Percentiles rank a stretch among this genome's conserved stretches.
Conservation (phyloP, 2,797 vertebrate genomes). For the Austrolebias charrua region DNA sequence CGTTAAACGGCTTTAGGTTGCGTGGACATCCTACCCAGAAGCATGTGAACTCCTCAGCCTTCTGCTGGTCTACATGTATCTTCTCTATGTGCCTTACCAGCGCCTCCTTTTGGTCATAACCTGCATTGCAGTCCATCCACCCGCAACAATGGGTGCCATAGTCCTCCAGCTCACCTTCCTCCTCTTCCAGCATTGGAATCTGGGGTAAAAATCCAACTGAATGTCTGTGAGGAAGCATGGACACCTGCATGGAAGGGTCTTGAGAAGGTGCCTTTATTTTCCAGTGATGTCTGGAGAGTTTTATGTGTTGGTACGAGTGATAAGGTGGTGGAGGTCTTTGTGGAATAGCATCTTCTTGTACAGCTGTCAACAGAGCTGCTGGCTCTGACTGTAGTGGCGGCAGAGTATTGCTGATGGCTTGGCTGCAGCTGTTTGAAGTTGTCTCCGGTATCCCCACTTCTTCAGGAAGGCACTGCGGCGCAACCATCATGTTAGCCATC, state of each 20-base stretch:
- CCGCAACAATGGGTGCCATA: conserved; percentile 81
- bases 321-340: conserved; percentile 91
- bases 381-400: conserved; percentile 55
- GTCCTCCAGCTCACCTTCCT: conserved; percentile 85
- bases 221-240: conserved; percentile 46
- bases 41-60: conserved; percentile 95
- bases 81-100: conserved; percentile 96
- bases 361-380: conserved; percentile 33
- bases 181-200: conserved; percentile 80
- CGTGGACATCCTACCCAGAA: conserved; percentile 94
- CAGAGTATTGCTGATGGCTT: conserved; percentile 67
- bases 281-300: conserved; percentile 57
- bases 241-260: conserved; percentile 33
- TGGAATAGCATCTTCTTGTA: conserved; percentile 66
- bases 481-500: conserved; percentile 88
- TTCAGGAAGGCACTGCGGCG: conserved; percentile 76
- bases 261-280: conserved; percentile 45
- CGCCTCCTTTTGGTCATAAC: conserved; percentile 90
- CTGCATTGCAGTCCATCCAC: conserved; percentile 88
- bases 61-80: conserved; percentile 93
- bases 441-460: conserved; percentile 58
- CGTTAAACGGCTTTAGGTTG: conserved; percentile 93
- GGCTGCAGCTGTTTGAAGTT: conserved; percentile 64
- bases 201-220: conserved; percentile 67
- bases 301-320: conserved; percentile 82